phyloP scores from a whole-genome alignment of 2,113 vertebrate genomes.

The Mobula hypostoma region DNA sequence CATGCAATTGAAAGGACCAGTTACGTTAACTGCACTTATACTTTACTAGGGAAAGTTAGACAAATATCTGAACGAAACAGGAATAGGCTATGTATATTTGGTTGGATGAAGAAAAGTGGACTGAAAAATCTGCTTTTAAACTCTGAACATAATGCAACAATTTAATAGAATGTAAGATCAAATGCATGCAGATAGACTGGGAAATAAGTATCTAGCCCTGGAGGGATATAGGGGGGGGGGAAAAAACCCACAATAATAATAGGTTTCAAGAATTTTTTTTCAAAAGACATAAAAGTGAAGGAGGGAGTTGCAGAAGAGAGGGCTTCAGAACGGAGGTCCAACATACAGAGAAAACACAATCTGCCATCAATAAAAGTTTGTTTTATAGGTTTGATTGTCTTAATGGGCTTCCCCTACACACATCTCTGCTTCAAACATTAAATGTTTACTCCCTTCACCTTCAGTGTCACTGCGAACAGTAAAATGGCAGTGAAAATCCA shows the following conservation, averaged over 20 bases:
- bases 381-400: neutral
- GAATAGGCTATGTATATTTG: neutral
- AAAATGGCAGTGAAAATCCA: neutral
- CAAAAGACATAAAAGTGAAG: neutral
- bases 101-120: neutral
- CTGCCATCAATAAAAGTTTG: neutral
- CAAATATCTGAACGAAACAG: neutral
- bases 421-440: no score
- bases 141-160: neutral
- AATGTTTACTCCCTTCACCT: neutral
- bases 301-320: neutral
- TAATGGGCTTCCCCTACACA: neutral
- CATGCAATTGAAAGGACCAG: neutral
- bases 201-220: neutral
- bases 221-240: no score
- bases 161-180: neutral
- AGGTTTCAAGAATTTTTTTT: neutral
- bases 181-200: neutral
- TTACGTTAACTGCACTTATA: neutral
- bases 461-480: neutral
- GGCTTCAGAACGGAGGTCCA: neutral
- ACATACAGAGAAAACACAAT: neutral
- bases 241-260: neutral
- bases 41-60: no score
- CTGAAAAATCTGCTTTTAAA: neutral